These are phyloP conservation scores for Drosophila monieri DNA, from an alignment of 2,888 invertebrate species.

Conservation along the genomic window DNA sequence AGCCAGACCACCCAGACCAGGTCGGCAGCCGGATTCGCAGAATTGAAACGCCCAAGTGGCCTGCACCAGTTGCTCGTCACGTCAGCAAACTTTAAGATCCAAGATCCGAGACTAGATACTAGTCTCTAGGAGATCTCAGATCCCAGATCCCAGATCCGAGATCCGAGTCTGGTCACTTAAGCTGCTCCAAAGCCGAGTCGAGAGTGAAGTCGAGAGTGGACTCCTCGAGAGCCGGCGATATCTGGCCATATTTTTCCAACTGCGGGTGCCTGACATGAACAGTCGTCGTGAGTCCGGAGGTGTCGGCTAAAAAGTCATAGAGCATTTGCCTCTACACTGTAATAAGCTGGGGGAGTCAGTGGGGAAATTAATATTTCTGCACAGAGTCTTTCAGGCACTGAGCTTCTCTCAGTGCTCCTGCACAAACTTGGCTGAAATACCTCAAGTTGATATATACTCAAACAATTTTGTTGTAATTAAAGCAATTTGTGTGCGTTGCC, in stretches of 20 bases:
- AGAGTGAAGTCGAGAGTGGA: conserved; percentile 26
- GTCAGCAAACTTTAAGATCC: conserved; percentile 22
- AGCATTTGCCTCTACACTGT: conserved; percentile 32
- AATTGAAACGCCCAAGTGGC: conserved; percentile 54
- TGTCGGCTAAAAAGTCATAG: conserved; percentile 39
- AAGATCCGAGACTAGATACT: conserved; percentile 19
- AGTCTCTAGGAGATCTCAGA: conserved; percentile 7
- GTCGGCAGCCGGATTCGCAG: conserved; percentile 57
- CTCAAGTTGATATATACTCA: conserved; percentile 59
- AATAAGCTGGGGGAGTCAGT: neutral
- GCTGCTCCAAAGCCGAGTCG: conserved; percentile 1
- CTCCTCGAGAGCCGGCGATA: conserved; percentile 24
- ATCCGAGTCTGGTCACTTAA: conserved; percentile 22
- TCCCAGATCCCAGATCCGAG: conserved; percentile 8
- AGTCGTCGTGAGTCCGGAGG: conserved; percentile 45
- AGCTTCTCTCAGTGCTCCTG: conserved; percentile 18
- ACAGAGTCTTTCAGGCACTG: neutral
- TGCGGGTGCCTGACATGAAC: conserved; percentile 69
- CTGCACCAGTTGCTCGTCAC: conserved; percentile 42
- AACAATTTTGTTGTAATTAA: conserved; percentile 70
- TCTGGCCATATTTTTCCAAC: conserved; percentile 53
- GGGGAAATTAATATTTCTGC: neutral
- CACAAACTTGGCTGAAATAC: conserved; percentile 17
- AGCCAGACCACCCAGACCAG: conserved; percentile 43
- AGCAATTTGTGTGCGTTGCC: conserved; percentile 70